A percentile compares a stretch with the other conserved stretches of the same genome.
These are phyloP conservation scores for Ifrita kowaldi DNA, from an alignment of 2,113 vertebrate genomes.

Conservation along the genomic window DNA sequence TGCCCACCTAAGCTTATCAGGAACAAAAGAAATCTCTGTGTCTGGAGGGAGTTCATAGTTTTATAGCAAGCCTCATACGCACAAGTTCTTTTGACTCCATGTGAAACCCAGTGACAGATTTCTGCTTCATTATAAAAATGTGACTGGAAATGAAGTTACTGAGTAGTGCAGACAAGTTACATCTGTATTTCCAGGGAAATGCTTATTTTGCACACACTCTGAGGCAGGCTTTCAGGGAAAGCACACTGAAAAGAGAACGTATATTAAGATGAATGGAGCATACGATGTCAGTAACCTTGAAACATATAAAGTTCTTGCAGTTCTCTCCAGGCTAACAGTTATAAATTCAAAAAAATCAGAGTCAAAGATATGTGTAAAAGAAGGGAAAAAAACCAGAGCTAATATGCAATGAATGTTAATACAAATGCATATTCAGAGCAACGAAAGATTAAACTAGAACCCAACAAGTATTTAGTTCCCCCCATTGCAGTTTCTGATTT, in stretches of 20 bases:
- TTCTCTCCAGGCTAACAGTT: background rate
- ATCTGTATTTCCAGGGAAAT: background rate
- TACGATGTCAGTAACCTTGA: background rate
- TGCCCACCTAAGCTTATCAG: background rate
- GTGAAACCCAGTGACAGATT: background rate
- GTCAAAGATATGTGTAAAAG: background rate
- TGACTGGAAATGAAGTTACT: background rate
- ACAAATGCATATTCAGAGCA: background rate
- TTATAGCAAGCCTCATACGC: background rate
- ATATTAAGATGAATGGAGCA: background rate
- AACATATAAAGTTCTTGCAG: background rate
- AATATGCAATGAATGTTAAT: background rate
- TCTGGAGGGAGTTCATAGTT: background rate
- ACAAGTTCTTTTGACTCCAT: background rate
- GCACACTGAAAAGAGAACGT: background rate
- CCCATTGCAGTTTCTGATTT: background rate
- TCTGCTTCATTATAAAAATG: background rate
- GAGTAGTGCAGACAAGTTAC: background rate
- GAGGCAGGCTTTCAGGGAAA: background rate
- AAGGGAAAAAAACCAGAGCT: background rate
- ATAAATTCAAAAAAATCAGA: background rate
- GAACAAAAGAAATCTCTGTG: background rate
- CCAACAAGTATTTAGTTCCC: background rate
- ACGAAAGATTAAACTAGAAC: background rate
- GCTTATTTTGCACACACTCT: background rate